Percentiles rank a stretch among this genome's conserved stretches.
Evolutionary conservation across 2,888 invertebrate genomes (phyloP).

Genomic region (Selenia dentaria): DNA sequence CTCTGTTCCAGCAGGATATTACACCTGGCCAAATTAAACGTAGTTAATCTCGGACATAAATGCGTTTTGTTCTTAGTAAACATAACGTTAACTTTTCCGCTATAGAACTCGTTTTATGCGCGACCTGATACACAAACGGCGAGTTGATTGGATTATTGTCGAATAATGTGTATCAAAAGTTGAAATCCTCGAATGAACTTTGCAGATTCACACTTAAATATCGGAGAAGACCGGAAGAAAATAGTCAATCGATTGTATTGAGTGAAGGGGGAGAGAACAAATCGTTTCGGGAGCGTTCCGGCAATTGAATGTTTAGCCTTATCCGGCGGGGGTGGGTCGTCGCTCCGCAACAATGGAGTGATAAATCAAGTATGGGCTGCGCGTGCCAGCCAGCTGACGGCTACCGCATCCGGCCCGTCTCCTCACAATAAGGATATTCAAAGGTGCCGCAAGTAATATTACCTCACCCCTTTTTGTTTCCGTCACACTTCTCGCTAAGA

Average conservation of each 20-base stretch:
- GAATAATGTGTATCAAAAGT: neutral
- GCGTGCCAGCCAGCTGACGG: conserved; percentile 62
- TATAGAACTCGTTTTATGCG: no score
- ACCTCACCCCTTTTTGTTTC: conserved; percentile 32
- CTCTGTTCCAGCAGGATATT: no score
- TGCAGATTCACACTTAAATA: conserved; percentile 40
- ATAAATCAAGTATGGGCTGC: conserved; percentile 82
- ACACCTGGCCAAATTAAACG: no score
- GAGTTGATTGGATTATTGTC: no score
- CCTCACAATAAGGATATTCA: conserved; percentile 57
- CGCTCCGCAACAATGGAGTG: conserved; percentile 79
- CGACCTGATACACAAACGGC: no score
- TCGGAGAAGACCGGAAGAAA: conserved; percentile 52
- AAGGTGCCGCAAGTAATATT: conserved; percentile 61
- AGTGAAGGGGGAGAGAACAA: conserved; percentile 64
- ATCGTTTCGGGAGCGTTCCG: conserved; percentile 77
- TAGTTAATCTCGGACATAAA: no score
- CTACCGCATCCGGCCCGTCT: conserved; percentile 55
- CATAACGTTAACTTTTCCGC: no score
- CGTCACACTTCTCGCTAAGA: conserved; percentile 30
- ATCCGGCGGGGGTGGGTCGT: conserved; percentile 76
- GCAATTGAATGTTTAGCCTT: conserved; percentile 81
- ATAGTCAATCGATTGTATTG: conserved; percentile 68
- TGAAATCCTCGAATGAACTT: conserved; percentile 8
- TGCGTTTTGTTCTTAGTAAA: no score